A percentile compares a stretch with the other conserved stretches of the same genome.
Evolutionary conservation across 2,888 invertebrate genomes (phyloP).

Genomic region (Platypus cylindrus): DNA sequence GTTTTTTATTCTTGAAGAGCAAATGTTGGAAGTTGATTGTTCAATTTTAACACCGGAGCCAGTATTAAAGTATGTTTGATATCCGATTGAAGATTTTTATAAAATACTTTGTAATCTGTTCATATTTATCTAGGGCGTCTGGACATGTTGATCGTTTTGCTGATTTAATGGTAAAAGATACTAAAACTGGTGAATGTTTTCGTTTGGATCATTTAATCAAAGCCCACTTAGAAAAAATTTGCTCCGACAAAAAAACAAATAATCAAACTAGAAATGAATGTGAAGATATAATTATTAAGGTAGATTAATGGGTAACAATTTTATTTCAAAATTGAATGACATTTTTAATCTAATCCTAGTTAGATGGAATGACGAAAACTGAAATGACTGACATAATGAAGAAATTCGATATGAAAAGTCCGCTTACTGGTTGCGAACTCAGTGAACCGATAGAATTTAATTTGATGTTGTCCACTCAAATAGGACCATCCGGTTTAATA

Average conservation of each 20-base stretch:
- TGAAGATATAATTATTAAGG: slow-evolving; percentile 62
- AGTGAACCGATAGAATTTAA: slow-evolving; percentile 97
- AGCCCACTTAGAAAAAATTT: slow-evolving; percentile 77
- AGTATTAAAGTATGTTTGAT: slow-evolving; percentile 61
- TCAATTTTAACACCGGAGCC: slow-evolving; percentile 95
- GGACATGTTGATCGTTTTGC: slow-evolving; percentile 99
- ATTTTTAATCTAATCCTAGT: slow-evolving; percentile 25
- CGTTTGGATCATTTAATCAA: slow-evolving; percentile 96
- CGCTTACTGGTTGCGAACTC: slow-evolving; percentile 86
- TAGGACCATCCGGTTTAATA: slow-evolving; percentile 89
- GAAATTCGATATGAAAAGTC: slow-evolving; percentile 88
- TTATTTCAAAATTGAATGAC: background rate
- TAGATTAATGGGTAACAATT: too few relatives aligned
- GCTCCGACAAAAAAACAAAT: slow-evolving; percentile 69
- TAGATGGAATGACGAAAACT: slow-evolving; percentile 84
- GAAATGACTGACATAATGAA: slow-evolving; percentile 79
- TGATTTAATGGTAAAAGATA: slow-evolving; percentile 98
- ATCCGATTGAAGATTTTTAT: background rate
- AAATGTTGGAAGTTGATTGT: slow-evolving; percentile 98
- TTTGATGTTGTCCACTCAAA: slow-evolving; percentile 96
- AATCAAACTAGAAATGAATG: slow-evolving; percentile 59
- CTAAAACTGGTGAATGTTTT: slow-evolving; percentile 93
- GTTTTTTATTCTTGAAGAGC: slow-evolving; percentile 92
- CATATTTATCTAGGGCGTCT: slow-evolving; percentile 54
- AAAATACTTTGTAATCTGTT: background rate